Evolutionary conservation across 2,888 invertebrate species (phyloP).

Genomic region (Thymelicus sylvestris): DNA sequence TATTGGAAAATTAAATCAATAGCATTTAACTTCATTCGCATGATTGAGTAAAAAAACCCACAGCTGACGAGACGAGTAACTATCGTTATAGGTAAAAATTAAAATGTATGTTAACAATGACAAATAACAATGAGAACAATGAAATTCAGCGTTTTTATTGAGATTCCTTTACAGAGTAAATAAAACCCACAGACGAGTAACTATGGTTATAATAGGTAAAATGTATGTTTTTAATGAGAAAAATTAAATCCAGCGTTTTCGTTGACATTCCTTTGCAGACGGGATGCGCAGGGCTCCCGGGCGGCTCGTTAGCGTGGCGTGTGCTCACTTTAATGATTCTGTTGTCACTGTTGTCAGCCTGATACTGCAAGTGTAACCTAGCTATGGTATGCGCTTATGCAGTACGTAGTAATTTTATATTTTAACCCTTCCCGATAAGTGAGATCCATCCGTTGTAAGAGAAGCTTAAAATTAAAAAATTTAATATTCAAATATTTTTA

Average conservation of each 20-base stretch:
- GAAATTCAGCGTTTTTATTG: constrained; percentile 5
- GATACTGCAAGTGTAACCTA: neutral
- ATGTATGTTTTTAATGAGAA: neutral
- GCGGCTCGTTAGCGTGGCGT: constrained; percentile 24
- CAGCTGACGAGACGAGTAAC: too few species aligned
- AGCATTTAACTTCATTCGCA: neutral
- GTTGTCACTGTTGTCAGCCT: constrained; percentile 1
- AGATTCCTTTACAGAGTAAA: constrained; percentile 11
- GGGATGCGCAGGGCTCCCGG: constrained; percentile 13
- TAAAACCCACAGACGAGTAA: too few species aligned
- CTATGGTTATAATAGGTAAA: too few species aligned
- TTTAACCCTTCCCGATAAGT: too few species aligned
- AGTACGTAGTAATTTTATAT: neutral
- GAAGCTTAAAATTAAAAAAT: too few species aligned
- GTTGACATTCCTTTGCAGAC: constrained; percentile 19
- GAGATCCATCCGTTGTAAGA: too few species aligned
- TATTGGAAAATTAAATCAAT: too few species aligned
- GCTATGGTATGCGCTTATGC: neutral
- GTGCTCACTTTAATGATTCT: constrained; percentile 26
- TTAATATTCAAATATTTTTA: too few species aligned
- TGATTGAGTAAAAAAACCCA: neutral
- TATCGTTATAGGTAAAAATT: too few species aligned
- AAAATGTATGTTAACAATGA: too few species aligned
- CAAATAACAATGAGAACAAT: constrained; percentile 2
- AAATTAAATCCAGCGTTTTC: constrained; percentile 1